Evolutionary conservation across 2,888 invertebrate species (phyloP).

Genomic region (Epinotia demarniana): DNA sequence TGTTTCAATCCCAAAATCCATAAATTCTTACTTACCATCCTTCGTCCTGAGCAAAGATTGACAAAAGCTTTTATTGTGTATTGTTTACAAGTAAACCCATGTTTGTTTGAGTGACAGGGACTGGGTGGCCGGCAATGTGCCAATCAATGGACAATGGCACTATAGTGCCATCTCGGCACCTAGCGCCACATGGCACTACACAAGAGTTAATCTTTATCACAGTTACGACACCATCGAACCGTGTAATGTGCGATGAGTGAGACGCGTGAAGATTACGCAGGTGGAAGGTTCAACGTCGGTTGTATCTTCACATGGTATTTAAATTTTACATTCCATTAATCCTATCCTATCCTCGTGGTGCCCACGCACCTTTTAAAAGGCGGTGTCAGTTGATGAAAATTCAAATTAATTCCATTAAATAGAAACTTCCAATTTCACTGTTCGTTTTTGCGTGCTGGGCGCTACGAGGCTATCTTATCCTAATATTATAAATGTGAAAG

Average conservation of each 20-base stretch:
- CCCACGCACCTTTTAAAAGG: too few species aligned
- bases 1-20: slow-evolving; percentile 13
- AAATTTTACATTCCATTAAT: not conserved
- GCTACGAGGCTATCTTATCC: too few species aligned
- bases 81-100: slow-evolving; percentile 77
- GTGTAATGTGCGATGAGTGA: slow-evolving; percentile 14
- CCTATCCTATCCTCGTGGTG: too few species aligned
- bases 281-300: not conserved
- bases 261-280: not conserved
- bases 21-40: slow-evolving; percentile 47
- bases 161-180: slow-evolving; percentile 57
- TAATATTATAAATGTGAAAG: too few species aligned
- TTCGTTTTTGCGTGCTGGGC: too few species aligned
- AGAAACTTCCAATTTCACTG: too few species aligned
- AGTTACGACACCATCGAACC: slow-evolving; percentile 10
- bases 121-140: slow-evolving; percentile 68
- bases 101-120: slow-evolving; percentile 71
- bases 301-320: not conserved
- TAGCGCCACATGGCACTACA: slow-evolving; percentile 36
- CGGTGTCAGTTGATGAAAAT: too few species aligned
- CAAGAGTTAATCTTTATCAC: slow-evolving; percentile 35
- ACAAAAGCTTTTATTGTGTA: slow-evolving; percentile 64
- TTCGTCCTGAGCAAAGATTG: slow-evolving; percentile 37
- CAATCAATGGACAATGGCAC: slow-evolving; percentile 65
- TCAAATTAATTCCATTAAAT: too few species aligned